phyloP scores from a whole-genome alignment of 2,113 vertebrate genomes.

The Trematomus loennbergii region DNA sequence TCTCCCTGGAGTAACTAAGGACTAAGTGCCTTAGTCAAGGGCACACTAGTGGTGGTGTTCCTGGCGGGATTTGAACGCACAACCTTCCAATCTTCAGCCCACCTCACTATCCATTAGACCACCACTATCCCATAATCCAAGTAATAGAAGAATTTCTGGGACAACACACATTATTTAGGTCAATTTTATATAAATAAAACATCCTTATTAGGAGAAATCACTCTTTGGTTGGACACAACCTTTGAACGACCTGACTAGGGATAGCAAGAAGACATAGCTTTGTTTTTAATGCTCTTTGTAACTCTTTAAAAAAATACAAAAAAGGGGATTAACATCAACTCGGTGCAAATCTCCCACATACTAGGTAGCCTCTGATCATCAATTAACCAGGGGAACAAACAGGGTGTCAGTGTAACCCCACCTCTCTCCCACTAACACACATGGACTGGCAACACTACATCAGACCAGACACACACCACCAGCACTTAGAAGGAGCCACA shows the following conservation, averaged over 20 bases:
- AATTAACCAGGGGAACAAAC: slow-evolving; percentile 28
- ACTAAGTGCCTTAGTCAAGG: too few relatives aligned
- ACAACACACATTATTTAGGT: too few relatives aligned
- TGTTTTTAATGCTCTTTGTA: background rate
- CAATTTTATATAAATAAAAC: background rate
- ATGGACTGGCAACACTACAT: slow-evolving; percentile 30
- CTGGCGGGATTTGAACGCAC: too few relatives aligned
- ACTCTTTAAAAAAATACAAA: background rate
- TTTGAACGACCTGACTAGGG: background rate
- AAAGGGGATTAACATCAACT: too few relatives aligned
- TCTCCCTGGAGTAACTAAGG: too few relatives aligned
- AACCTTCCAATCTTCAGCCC: too few relatives aligned
- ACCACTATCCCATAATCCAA: too few relatives aligned
- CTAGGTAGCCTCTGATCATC: slow-evolving; percentile 30
- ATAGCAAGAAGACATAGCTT: background rate
- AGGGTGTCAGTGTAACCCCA: slow-evolving; percentile 24
- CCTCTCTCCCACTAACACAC: slow-evolving; percentile 40
- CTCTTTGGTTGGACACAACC: background rate
- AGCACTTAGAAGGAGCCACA: slow-evolving; percentile 16
- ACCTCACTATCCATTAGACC: too few relatives aligned
- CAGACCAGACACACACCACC: slow-evolving; percentile 31
- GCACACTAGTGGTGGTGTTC: too few relatives aligned
- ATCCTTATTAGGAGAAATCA: background rate
- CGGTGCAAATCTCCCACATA: too few relatives aligned
- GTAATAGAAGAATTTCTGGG: too few relatives aligned